Evolutionary conservation across 2,113 vertebrate genomes (phyloP), one percentile per base, ranked within the genome.

Genomic region (Telmatochromis sp.): DNA sequence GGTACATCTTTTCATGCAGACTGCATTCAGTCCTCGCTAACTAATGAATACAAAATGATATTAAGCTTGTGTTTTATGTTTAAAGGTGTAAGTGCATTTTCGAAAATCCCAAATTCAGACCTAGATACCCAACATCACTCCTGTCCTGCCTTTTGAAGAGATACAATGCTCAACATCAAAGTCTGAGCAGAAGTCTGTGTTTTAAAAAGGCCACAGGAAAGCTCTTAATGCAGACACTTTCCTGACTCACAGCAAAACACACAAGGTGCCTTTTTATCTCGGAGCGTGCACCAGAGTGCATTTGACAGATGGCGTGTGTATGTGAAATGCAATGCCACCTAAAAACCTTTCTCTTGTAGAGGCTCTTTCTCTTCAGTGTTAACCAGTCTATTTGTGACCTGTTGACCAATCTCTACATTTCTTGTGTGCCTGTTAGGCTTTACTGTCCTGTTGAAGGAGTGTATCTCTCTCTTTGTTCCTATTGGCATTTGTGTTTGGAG

Each of bases 201-300:
- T 92, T 88, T 90, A 75, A 86, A 89, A 87, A 92, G 84, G 83
- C 89, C 60, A 83, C 58, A 79, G 86, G 65, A 94, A 91, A 94
- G 80, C 91, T 87, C 85, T 91, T 91, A 92, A 93, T 91, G 81
- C 89, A 80, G 89, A 90, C 82, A 81, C 84, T 90, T 89, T 91
- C 86, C 86, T 92, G 90, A 93, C 91, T 91, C 80, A n/a, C 83
- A 85, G 87, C 71, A 79, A 93, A 93, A 86, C 68, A 89, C 89
- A 88, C 63, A 86, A 65, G 45, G 33, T 79, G 81, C 83, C 80
- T 89, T 93, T 89, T 92, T 86, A 88, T 91, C 86, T 86, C 60
- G 21, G 60, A 63, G 45, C 5, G 2, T 53, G 42, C 78, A 65
- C 35, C 35, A 54, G 33, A 86, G 58, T 51, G 8, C 71, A 21